Percentiles rank a stretch among this genome's conserved stretches.
Conservation (phyloP, 2,113 vertebrate genomes). For the Pteropus alecto region DNA sequence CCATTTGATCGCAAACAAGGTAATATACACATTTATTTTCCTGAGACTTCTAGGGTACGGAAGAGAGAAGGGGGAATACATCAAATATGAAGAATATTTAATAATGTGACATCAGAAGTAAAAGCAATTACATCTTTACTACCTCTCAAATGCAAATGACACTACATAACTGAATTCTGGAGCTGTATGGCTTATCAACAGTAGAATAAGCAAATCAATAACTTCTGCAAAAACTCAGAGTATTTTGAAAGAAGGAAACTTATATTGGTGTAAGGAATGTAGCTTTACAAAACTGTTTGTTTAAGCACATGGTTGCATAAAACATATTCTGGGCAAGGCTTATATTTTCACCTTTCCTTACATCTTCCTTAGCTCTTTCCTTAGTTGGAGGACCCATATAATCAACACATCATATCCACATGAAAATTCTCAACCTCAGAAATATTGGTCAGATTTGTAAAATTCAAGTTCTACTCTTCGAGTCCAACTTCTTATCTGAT, state of each 20-base stretch:
- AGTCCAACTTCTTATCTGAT: background rate
- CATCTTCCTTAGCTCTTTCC: background rate
- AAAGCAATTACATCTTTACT: slow-evolving; percentile 50
- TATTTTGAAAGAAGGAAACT: background rate
- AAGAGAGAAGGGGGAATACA: background rate
- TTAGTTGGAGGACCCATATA: background rate
- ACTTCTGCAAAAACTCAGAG: background rate
- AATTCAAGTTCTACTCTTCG: background rate
- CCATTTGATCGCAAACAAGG: slow-evolving; percentile 76
- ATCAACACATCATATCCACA: background rate
- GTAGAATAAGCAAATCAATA: slow-evolving; percentile 31
- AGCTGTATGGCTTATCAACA: background rate
- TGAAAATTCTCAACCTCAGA: background rate
- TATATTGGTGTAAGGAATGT: background rate
- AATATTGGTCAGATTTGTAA: background rate
- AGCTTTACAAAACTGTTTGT: background rate
- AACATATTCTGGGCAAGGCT: background rate
- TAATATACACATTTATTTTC: slow-evolving; percentile 53
- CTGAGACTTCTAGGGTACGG: background rate
- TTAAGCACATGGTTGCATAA: background rate
- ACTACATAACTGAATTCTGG: background rate
- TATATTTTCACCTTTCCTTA: background rate
- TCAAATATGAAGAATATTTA: slow-evolving; percentile 24
- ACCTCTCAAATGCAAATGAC: slow-evolving; percentile 33
- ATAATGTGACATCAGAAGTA: slow-evolving; percentile 36